Evolutionary conservation across 2,888 invertebrate species (phyloP).

Genomic region (Rhorus exstirpatorius): DNA sequence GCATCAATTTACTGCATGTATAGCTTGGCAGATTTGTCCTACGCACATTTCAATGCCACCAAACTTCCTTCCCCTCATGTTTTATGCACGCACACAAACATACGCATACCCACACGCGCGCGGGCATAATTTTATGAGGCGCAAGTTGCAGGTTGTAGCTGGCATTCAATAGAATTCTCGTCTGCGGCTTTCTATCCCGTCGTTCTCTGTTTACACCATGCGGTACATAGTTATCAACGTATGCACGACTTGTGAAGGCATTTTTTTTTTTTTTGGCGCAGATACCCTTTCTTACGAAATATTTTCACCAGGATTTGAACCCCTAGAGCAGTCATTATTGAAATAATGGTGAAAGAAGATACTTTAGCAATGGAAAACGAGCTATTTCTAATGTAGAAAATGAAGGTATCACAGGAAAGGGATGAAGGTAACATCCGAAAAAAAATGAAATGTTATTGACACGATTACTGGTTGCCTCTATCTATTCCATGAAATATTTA

Average conservation of each 20-base stretch:
- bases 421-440: too few relatives aligned
- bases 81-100: constrained; percentile 83
- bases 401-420: neutral
- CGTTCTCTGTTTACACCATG: constrained; percentile 9
- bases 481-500: constrained; percentile 26
- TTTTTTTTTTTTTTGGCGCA: too few relatives aligned
- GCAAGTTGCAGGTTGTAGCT: constrained; percentile 78
- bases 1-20: constrained; percentile 66
- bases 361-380: too few relatives aligned
- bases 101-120: too few relatives aligned
- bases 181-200: constrained; percentile 14
- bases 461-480: constrained; percentile 3
- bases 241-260: neutral
- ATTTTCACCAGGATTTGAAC: too few relatives aligned
- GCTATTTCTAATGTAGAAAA: too few relatives aligned
- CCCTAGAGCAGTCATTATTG: too few relatives aligned
- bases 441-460: constrained; percentile 1
- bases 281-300: too few relatives aligned
- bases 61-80: constrained; percentile 78
- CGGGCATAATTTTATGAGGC: constrained; percentile 82
- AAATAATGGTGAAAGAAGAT: neutral
- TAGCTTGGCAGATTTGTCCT: constrained; percentile 79
- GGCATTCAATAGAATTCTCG: constrained; percentile 52
- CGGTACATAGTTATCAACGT: neutral
- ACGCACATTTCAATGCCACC: constrained; percentile 76